phyloP scores from a whole-genome alignment of 2,797 vertebrate species.

The Poecilia wingei region DNA sequence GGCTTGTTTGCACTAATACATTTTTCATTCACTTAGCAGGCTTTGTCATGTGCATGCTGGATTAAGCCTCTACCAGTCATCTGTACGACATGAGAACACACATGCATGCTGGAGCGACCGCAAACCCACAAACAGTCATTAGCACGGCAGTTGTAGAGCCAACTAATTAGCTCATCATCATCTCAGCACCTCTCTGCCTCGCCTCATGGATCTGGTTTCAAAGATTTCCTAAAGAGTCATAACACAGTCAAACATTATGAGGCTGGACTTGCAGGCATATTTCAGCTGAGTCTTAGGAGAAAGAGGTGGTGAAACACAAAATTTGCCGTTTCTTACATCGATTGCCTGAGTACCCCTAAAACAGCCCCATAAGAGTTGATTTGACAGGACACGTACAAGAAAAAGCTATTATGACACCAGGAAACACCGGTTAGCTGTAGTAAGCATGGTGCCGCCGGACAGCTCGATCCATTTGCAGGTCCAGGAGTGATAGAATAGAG shows the following conservation, averaged over 20 bases:
- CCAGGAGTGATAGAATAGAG: conserved; percentile 54
- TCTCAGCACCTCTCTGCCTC: conserved; percentile 46
- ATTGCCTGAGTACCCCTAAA: conserved; percentile 64
- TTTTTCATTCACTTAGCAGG: conserved; percentile 75
- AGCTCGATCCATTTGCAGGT: conserved; percentile 72
- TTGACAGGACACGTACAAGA: conserved; percentile 77
- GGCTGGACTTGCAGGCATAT: conserved; percentile 28
- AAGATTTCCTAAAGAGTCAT: conserved; percentile 46
- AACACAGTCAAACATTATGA: conserved; percentile 28
- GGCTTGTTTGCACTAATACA: conserved; percentile 64
- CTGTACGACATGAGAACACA: conserved; percentile 23
- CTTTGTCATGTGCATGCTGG: conserved; percentile 69
- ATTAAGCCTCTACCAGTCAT: conserved; percentile 60
- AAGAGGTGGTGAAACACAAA: conserved; percentile 33
- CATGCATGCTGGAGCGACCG: conserved; percentile 14
- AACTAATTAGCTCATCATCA: conserved; percentile 65
- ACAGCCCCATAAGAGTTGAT: conserved; percentile 73
- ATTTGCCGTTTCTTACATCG: conserved; percentile 52
- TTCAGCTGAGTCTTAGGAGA: conserved; percentile 45
- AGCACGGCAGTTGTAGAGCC: conserved; percentile 39
- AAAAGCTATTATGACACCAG: conserved; percentile 77
- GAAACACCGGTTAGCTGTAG: conserved; percentile 59
- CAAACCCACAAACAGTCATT: conserved; percentile 60
- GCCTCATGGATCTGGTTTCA: conserved; percentile 42
- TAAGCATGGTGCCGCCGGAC: conserved; percentile 59